Evolutionary conservation across 1,140 invertebrate species (phyloP), one percentile per base, ranked within the genome.

Genomic region (Euglossa dilemma): DNA sequence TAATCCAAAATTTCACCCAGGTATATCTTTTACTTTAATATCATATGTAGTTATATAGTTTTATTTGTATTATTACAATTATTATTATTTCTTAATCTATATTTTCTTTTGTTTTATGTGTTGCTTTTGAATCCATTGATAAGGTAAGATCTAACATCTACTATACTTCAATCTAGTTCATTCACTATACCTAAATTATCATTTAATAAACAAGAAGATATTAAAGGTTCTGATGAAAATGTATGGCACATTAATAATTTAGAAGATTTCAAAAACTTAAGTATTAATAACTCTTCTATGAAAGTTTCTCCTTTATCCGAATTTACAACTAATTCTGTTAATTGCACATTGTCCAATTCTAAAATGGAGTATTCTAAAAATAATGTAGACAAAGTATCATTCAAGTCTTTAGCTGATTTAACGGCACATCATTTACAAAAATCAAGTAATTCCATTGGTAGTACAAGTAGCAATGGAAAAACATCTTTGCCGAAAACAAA

Each of bases 131-230:
- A 84, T 91, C 90, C 90, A 89, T 94, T 92, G 91, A 94, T 92
- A 95, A 95, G 95, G 95, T 95, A 95, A 95, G 95, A 85, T 94
- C 79, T 66, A 84, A 85, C 89, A 90, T 43, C 83, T 71, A 67
- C 79, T 86, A 89, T 77, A 63, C 43, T 59, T 23, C 64, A 54
- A 14, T 66, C 76, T 59, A 57, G 71, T 74, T 71, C 70, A n/a
- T 90, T 91, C 57, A 80, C 25, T 61, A 91, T 92, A 76, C 90
- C 91, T 16, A 92, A 89, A 85, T 87, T 91, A 82, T 87, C 83
- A 71, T 89, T 91, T 28, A 89, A 91, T 77, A 66, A 83, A 69
- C 36, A 66, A 28, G 47, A 67, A 28, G 52, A 28, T 36, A 57
- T 59, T 77, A 57, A 90, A 88, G 84, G 83, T 85, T 14, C 23